phyloP scores from a whole-genome alignment of 2,113 vertebrate genomes.

The Crotophaga sulcirostris region DNA sequence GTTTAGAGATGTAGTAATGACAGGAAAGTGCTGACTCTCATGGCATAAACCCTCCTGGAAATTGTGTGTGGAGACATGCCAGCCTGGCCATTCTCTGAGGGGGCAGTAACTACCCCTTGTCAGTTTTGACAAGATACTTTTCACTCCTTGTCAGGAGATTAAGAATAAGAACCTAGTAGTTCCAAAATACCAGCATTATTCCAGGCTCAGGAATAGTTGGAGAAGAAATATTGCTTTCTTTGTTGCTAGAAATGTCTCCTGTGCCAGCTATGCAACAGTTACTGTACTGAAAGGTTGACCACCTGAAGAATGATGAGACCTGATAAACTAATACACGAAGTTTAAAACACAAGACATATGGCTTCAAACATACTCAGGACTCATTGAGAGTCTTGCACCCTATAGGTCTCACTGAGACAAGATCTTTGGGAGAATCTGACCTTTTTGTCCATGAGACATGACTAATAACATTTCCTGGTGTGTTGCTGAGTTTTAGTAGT shows the following conservation, averaged over 20 bases:
- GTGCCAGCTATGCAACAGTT: not conserved
- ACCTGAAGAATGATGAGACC: not conserved
- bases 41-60: not conserved
- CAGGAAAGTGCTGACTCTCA: not conserved
- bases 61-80: not conserved
- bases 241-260: not conserved
- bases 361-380: not conserved
- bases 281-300: not conserved
- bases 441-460: not conserved
- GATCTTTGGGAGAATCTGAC: not conserved
- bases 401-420: not conserved
- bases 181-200: slow-evolving; percentile 14
- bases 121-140: slow-evolving; percentile 38
- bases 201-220: not conserved
- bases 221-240: not conserved
- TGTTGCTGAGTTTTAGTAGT: not conserved
- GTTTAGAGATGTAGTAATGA: not conserved
- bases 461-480: not conserved
- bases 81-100: not conserved
- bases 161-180: slow-evolving; percentile 15
- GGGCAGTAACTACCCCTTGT: not conserved
- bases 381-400: not conserved
- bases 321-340: not conserved
- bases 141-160: slow-evolving; percentile 39
- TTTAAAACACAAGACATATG: not conserved